Percentiles rank a stretch among this genome's conserved stretches.
Conservation (phyloP, 2,113 vertebrate genomes). For the Rhea pennata region DNA sequence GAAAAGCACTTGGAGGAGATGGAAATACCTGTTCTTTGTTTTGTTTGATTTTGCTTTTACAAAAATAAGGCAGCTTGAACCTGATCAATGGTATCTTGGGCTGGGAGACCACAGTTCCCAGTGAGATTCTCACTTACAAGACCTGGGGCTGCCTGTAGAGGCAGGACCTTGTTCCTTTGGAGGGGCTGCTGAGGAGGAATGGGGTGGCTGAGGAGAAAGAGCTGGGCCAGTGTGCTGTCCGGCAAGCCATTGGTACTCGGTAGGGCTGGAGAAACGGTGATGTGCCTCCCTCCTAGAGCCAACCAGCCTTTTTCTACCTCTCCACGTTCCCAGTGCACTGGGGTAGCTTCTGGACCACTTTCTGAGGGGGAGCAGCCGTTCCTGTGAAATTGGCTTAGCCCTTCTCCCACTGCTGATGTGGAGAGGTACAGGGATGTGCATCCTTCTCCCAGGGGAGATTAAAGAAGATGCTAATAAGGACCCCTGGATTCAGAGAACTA, state of each 20-base stretch:
- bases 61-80: not conserved
- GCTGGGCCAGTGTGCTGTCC: not conserved
- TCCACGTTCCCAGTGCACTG: fast-evolving
- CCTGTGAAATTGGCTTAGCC: not conserved
- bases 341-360: fast-evolving
- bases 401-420: not conserved
- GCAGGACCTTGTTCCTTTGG: not conserved
- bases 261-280: not conserved
- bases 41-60: not conserved
- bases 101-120: not conserved
- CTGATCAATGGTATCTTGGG: not conserved
- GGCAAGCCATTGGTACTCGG: not conserved
- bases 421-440: not conserved
- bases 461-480: not conserved
- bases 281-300: too few relatives aligned
- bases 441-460: not conserved
- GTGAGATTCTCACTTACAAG: not conserved
- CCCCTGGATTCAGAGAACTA: not conserved
- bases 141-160: not conserved
- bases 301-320: not conserved
- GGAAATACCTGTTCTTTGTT: not conserved
- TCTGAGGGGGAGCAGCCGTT: not conserved
- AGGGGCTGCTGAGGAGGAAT: not conserved
- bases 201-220: not conserved
- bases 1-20: not conserved